Evolutionary conservation across 2,888 invertebrate genomes (phyloP).

Genomic region (Anoncus sp.): DNA sequence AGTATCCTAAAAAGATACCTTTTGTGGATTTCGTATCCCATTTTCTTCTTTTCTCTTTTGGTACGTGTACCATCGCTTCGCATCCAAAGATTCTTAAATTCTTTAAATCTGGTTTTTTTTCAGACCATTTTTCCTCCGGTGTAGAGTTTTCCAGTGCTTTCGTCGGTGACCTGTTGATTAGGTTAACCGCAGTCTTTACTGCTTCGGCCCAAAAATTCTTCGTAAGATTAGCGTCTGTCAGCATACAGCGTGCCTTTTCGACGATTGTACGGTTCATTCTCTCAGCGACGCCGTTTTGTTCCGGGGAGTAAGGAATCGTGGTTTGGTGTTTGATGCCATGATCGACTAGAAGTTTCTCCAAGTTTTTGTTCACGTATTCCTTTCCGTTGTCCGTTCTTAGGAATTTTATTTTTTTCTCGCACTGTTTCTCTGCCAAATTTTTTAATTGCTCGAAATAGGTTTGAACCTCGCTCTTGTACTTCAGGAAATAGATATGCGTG

Average conservation of each 20-base stretch:
- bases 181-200: conserved; percentile 29
- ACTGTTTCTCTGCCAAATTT: neutral
- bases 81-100: conserved; percentile 39
- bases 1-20: conserved; percentile 44
- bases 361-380: neutral
- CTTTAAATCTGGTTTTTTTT: conserved; percentile 25
- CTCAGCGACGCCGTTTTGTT: conserved; percentile 45
- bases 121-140: conserved; percentile 35
- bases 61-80: conserved; percentile 39
- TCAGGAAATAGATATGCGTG: conserved; percentile 1
- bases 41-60: conserved; percentile 36
- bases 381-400: neutral
- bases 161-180: conserved; percentile 42
- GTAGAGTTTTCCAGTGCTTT: neutral
- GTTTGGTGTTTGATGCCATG: neutral
- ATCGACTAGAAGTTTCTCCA: neutral
- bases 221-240: neutral
- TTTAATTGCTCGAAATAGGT: neutral
- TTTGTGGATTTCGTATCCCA: conserved; percentile 37
- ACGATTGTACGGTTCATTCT: conserved; percentile 35
- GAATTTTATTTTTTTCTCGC: neutral
- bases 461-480: neutral
- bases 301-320: conserved; percentile 2
- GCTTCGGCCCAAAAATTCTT: neutral
- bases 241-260: conserved; percentile 33